These are phyloP conservation scores for Drosophila sp. DNA, from an alignment of 1,140 invertebrate species.

Conservation along the genomic window DNA sequence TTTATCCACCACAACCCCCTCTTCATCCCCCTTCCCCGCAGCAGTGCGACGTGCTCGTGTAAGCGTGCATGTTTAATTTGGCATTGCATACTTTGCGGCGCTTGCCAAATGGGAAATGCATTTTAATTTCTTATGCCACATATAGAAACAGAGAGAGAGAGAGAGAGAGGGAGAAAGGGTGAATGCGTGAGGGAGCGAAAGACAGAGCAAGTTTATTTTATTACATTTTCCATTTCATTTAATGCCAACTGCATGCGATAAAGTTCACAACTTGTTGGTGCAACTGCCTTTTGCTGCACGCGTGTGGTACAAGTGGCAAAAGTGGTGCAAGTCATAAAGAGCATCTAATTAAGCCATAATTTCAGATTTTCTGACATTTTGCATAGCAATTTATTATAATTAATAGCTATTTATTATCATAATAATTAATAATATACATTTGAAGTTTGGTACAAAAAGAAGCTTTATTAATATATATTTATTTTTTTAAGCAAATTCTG, in stretches of 20 bases:
- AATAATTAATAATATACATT: too few species aligned
- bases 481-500: too few species aligned
- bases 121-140: slow-evolving; percentile 28
- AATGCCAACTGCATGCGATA: slow-evolving; percentile 17
- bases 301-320: neutral
- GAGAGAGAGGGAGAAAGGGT: neutral
- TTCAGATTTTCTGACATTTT: too few species aligned
- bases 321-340: slow-evolving; percentile 6
- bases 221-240: slow-evolving; percentile 42
- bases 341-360: slow-evolving; percentile 1
- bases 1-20: too few species aligned
- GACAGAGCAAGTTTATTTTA: slow-evolving; percentile 16
- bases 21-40: neutral
- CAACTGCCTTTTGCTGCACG: neutral
- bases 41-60: slow-evolving; percentile 61
- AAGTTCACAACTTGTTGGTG: slow-evolving; percentile 30
- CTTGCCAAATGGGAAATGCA: slow-evolving; percentile 33
- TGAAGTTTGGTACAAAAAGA: too few species aligned
- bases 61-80: slow-evolving; percentile 79
- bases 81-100: slow-evolving; percentile 65
- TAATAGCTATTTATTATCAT: neutral
- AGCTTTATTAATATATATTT: too few species aligned
- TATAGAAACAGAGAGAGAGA: neutral
- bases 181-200: neutral
- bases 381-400: neutral